Evolutionary conservation across 2,888 invertebrate species (phyloP), one percentile per base, ranked within the genome.

Genomic region (Cheiracanthium punctorium): DNA sequence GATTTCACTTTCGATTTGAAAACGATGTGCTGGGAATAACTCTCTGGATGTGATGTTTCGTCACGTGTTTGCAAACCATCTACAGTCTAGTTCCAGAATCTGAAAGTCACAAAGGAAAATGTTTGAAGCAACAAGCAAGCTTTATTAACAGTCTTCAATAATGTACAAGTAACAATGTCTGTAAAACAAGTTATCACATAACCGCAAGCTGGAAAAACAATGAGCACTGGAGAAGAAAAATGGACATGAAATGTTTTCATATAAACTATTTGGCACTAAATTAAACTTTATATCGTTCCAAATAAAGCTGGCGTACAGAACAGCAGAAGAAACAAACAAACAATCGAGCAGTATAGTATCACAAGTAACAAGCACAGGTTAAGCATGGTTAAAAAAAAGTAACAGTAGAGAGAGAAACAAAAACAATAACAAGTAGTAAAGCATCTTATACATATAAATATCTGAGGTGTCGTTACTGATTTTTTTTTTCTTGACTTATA

Each of bases 41-140:
- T n/a, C n/a, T n/a, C n/a, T n/a, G n/a, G n/a, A n/a, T n/a, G n/a
- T n/a, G n/a, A n/a, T n/a, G n/a, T n/a, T n/a, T n/a, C n/a, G n/a
- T n/a, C n/a, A n/a, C n/a, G n/a, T n/a, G n/a, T n/a, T n/a, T n/a
- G n/a, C n/a, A n/a, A n/a, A n/a, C n/a, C n/a, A n/a, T n/a, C n/a
- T n/a, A n/a, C n/a, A n/a, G n/a, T n/a, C n/a, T n/a, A n/a, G n/a
- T n/a, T n/a, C n/a, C n/a, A n/a, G n/a, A n/a, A n/a, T n/a, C n/a
- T n/a, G n/a, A n/a, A n/a, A n/a, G n/a, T n/a, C n/a, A n/a, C n/a
- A n/a, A n/a, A n/a, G 12, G 37, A 58, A 24, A 58, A 17, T 24
- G n/a, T 24, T n/a, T 72, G 85, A 86, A 80, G 85, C 85, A 86
- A 86, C 85, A 86, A 86, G 85, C 85, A 80, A 86, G 85, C 85